These are phyloP conservation scores for Drosophila infuscata DNA, from an alignment of 2,888 invertebrate species.

Conservation along the genomic window DNA sequence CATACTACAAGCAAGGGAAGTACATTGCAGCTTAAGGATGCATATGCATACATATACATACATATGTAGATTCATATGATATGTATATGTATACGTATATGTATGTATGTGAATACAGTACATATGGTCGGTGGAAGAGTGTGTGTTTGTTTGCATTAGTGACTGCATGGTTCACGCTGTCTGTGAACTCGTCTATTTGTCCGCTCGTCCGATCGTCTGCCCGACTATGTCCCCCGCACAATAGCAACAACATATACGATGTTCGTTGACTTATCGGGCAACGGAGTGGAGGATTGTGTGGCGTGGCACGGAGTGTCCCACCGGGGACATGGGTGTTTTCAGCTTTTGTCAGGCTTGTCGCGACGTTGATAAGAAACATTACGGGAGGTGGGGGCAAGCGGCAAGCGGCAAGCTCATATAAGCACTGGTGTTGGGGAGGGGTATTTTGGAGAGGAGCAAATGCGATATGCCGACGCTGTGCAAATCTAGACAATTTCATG, in stretches of 20 bases:
- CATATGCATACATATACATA: background rate
- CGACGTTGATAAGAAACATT: conserved; percentile 9
- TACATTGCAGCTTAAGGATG: conserved; percentile 12
- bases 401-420: background rate
- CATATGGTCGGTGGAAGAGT: background rate
- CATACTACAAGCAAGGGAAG: conserved; percentile 2
- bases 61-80: background rate
- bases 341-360: conserved; percentile 6
- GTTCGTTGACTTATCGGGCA: conserved; percentile 2
- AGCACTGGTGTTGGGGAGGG: background rate
- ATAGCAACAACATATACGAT: background rate
- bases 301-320: conserved; percentile 1
- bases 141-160: background rate
- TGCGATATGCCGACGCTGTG: conserved; percentile 5
- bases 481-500: conserved; percentile 51
- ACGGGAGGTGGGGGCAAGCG: background rate
- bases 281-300: background rate
- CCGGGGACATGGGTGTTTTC: conserved; percentile 5
- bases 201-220: background rate
- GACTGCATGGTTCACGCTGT: conserved; percentile 3
- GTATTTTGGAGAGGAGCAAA: background rate
- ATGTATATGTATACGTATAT: background rate
- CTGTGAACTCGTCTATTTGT: background rate
- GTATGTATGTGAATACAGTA: background rate
- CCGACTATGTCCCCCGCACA: background rate